Percentiles rank a stretch among this genome's conserved stretches.
These are phyloP conservation scores for Oscarella lobularis DNA, from an alignment of 37 sponge, comb jelly and placozoan genomes.

Conservation along the genomic window DNA sequence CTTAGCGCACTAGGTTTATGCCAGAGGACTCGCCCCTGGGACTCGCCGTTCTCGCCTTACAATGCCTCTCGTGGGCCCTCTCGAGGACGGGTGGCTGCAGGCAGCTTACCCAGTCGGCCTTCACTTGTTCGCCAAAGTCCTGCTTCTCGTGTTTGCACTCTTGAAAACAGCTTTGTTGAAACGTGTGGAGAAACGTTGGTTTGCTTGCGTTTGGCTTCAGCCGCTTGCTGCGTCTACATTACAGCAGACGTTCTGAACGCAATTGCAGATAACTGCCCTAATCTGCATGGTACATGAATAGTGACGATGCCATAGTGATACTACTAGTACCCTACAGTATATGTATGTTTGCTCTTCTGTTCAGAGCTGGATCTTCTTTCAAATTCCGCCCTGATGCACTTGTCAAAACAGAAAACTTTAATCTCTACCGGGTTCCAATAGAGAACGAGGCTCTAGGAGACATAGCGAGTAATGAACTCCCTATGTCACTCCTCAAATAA, in stretches of 20 bases:
- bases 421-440: conserved; percentile 43
- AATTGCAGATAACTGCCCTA: conserved; percentile 21
- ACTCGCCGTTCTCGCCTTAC: conserved; percentile 16
- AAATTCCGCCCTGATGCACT: background rate
- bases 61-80: conserved; percentile 13
- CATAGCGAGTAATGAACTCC: no score
- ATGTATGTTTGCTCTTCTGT: background rate
- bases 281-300: conserved; percentile 40
- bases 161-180: conserved; percentile 24
- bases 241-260: conserved; percentile 8
- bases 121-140: conserved; percentile 17
- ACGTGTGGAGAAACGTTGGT: conserved; percentile 23
- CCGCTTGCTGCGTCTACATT: conserved; percentile 37
- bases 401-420: conserved; percentile 15
- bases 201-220: conserved; percentile 26
- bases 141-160: background rate
- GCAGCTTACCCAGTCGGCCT: conserved; percentile 26
- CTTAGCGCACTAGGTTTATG: no score
- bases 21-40: no score
- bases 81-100: conserved; percentile 57
- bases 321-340: background rate
- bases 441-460: no score
- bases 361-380: conserved; percentile 33
- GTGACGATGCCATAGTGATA: no score
- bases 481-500: no score